Base-by-base conservation (phyloP, 2,797 vertebrate species). In the Falco biarmicus region DNA sequence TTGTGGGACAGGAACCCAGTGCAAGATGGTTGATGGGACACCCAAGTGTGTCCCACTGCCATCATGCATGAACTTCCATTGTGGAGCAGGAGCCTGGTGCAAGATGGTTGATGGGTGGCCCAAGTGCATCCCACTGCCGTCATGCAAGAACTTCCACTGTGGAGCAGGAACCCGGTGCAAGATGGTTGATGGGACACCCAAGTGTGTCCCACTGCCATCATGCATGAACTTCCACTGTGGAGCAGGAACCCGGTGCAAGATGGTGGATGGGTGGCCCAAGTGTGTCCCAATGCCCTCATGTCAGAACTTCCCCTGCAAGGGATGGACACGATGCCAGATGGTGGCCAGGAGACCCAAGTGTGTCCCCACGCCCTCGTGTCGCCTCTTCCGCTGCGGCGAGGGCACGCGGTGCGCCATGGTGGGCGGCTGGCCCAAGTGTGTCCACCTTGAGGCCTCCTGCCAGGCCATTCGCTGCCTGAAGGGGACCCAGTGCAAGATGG, bases 251-350 rank as follows among this genome's bases (percentile, higher is more conserved):
- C 29, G 11, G 2, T 82, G 81, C 59, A 26, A 64, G 81, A 12
- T 84, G 69, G 41, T 28, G 6, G 18, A 28, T 0, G 47, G 66
- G 2, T 31, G 6, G 20, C 80, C 80, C 0, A 61, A 13, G 1
- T 83, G 80, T 0, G 47, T 61, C 20, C 80, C 80, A 0, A 0
- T 15, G 2, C 66, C 68, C 0, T 54, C 68, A 0, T 84, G 81
- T 0, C 11, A 13, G 6, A 34, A 41, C 6, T 5, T 41, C 29
- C 45, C 0, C 0, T 82, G 79, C 24, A 37, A 0, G 5, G 25
- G 0, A 0, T 57, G 80, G 3, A 74, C 59, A 3, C 41, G 21
- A 0, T 84, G 81, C 69, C 37, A 76, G 83, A 57, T 84, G 82
- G 4, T 69, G 1, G 65, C 8, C 0, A 56, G 56, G 21, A 34